Conservation (phyloP, 2,888 invertebrate species). For the Euclidia mi region DNA sequence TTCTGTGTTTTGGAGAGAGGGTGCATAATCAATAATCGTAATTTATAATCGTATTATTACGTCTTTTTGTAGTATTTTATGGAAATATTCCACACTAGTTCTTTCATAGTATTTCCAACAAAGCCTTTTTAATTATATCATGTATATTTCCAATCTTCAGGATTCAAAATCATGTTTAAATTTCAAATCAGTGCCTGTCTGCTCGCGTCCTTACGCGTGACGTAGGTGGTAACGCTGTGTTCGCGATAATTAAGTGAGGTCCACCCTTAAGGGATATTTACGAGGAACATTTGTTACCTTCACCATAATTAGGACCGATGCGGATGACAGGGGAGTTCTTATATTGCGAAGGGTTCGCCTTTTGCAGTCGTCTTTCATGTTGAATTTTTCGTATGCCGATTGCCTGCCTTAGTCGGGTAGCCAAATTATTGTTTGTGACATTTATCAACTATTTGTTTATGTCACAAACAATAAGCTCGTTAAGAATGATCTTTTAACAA, state of each 20-base stretch:
- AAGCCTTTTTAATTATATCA: too few species aligned
- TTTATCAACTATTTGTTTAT: neutral
- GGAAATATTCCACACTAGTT: too few species aligned
- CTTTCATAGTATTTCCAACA: too few species aligned
- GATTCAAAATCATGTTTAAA: neutral
- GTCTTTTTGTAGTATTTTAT: too few species aligned
- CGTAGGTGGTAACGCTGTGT: conserved; percentile 1
- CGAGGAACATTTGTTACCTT: conserved; percentile 16
- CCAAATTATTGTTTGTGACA: conserved; percentile 9
- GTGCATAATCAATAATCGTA: too few species aligned
- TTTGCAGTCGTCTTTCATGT: conserved; percentile 1
- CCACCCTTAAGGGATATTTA: conserved; percentile 12
- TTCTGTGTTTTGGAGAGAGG: too few species aligned
- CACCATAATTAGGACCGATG: conserved; percentile 18
- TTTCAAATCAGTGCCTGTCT: neutral
- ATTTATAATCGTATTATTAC: too few species aligned
- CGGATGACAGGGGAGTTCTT: conserved; percentile 17
- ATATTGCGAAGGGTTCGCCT: conserved; percentile 7
- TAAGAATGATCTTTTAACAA: too few species aligned
- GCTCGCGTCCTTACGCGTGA: neutral
- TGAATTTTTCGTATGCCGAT: conserved; percentile 2
- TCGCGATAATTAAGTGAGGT: conserved; percentile 14
- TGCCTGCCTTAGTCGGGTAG: neutral
- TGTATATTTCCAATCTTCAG: too few species aligned
- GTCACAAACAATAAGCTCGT: too few species aligned